Base-by-base conservation (phyloP, 2,888 invertebrate species). In the Drosophila greeni region DNA sequence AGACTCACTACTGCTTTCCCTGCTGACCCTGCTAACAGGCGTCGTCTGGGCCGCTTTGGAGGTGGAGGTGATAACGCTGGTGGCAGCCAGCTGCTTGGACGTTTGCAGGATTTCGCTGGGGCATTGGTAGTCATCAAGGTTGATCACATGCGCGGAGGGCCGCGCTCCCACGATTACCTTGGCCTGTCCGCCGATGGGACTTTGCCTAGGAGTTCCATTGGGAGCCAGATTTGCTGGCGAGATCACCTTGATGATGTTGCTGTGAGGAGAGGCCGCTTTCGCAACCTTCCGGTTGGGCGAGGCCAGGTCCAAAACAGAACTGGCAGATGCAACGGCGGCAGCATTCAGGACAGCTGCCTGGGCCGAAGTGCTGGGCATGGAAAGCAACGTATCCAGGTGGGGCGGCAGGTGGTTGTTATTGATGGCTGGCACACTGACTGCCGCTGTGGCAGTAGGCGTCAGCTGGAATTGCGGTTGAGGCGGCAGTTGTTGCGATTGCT, bases 1-100 rank as follows among this genome's bases (percentile, higher is more conserved):
- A 16, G 88, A 88, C 47, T 87, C 88, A 54, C 88, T 88, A 66
- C 87, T 87, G 55, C 86, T 87, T 54, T 85, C 86, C 14, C 84
- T 76, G 23, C 78, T 75, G 6, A 56, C 86, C 11, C 84, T 75
- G 20, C 76, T 74, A 9, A 58, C 47, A 2, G 73, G 56, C 14
- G 37, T 42, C 4, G 61, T 45, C 18, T 55, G 47, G 18, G 34
- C 1, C 45, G 60, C 31, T 52, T 66, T 37, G 37, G 51, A 47
- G 24, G 52, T 43, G 49, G 49, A 37, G n/a, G 56, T 56, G 16
- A 47, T 56, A 34, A 48, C 39, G 51, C 18, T 70, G 54, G 45
- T 43, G 34, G 80, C 74, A 14, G 78, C 78, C 59, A 88, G 66
- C 73, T 88, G 85, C 71, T 88, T 86, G 24, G 88, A 86, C 65